Base-by-base conservation (phyloP, 2,113 vertebrate genomes). In the Nyctereutes procyonoides region DNA sequence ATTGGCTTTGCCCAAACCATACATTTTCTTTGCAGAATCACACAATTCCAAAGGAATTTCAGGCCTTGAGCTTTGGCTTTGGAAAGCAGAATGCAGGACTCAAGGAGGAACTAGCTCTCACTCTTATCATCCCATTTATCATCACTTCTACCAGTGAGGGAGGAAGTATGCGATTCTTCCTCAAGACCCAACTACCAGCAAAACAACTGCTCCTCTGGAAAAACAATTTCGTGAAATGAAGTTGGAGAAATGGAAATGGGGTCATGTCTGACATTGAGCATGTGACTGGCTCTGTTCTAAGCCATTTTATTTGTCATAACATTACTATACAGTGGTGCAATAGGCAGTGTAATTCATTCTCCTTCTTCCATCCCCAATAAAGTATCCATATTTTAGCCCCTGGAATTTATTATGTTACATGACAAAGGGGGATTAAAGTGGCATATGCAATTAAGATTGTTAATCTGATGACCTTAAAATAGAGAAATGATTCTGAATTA, bases 11-110 rank as follows among this genome's bases (percentile, higher is more conserved):
- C 17, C 55, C 12, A 96, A 96, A 82, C n/a, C 28, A 84, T 6
- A 35, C 71, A 1, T 71, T 86, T 89, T 90, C 71, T 85, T 28
- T 74, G 56, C 63, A 91, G 22, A 82, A 95, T 60, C 67, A 55
- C 22, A 30, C 88, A 73, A 81, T 86, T 86, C 73, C 43, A 62
- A 95, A 95, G 65, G 16, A 32, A 62, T 93, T 71, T 90, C 65
- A 80, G 55, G 88, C n/a, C 9, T 62, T 53, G 22, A 82, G 82
- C 16, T 91, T 79, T 71, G 82, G 62, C 60, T 97, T 97, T 43
- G 35, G 69, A 89, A 96, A 94, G 67, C 77, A 85, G 83, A 65
- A 48, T n/a, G 30, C 12, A 79, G 55, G 62, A 26, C 30, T 55
- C 35, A 51, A 83, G 43, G 35, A 92, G 7, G 56, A 96, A 60